Base-by-base conservation (phyloP, 2,888 invertebrate genomes). In the Idaea straminata region DNA sequence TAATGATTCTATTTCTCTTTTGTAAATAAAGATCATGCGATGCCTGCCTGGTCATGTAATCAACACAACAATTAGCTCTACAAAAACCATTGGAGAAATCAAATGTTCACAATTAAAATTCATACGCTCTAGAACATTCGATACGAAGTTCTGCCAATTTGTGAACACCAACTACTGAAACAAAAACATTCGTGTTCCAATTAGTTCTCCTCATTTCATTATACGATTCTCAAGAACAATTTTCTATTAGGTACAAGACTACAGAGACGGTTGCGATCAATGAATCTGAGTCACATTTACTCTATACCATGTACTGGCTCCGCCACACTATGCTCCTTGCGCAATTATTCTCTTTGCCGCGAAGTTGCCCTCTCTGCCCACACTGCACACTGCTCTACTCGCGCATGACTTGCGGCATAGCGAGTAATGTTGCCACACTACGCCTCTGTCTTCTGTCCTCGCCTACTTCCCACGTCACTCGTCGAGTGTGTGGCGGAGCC, bases 151-250 rank as follows among this genome's bases (percentile, higher is more conserved):
- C 10, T 47, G 10, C 47, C 47, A 47, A 47, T 47, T 47, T 13
- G 47, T 47, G 47, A 47, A 47, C 47, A 47, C 47, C 47, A 47
- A 47, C 47, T 47, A 47, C 47, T 47, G 10, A 47, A 47, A 47
- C 47, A 47, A 47, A 47, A 47, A 47, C 47, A 47, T 47, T 47
- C 47, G 47, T 47, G 47, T 47, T 47, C 57, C 61, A 65, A 68
- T 68, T 65, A 64, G 35, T 62, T 64, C 61, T 61, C 62, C 64
- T 63, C 68, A 66, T 66, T 68, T 66, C 63, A 66, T 60, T 36
- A 35, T 16, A 68, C 61, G 62, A 65, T 62, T 59, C 62, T 35
- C 64, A 61, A 67, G 62, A 68, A 62, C 47, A 47, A 47, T 47
- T 47, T 47, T 47, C 47, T 47, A 47, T 47, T 47, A 47, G 13